Evolutionary conservation across 2,888 invertebrate species (phyloP), one percentile per base, ranked within the genome.

Genomic region (Fragum whitleyi): DNA sequence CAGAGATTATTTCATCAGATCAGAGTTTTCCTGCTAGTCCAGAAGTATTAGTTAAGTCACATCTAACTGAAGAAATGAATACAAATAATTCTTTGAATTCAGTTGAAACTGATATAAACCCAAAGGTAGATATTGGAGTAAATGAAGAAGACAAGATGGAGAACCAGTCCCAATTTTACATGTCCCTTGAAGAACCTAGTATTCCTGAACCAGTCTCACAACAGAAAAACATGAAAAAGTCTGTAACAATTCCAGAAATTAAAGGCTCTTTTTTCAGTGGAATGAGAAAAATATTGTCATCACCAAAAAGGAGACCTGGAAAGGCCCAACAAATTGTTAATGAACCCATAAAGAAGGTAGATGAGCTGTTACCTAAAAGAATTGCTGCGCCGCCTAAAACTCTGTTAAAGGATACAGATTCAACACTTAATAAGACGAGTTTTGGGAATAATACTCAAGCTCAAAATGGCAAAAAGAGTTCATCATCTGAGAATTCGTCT

Each of bases 111-210:
- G 23, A 26, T 19, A 16, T 42, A 2, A 65, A 23, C 36, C 23
- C 28, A 42, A 16, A 23, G 6, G 21, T 9, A 42, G 26, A 42
- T 16, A 65, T 2, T 26, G 65, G 3, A 21, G 26, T 0, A 65
- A 42, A 39, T 21, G 69, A 62, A n/a, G n/a, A 74, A 28, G 69
- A 68, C 32, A 83, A 85, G 14, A 77, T 77, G 78, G 90, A 87
- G 55, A 76, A 74, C 61, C 88, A 89, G 32, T 85, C 87, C 59
- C 88, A 86, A 71, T 90, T 90, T 70, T 81, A 90, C 77, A 76
- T 90, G 19, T 90, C 90, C 29, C 77, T 90, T 2, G 90, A 87
- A 42, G 82, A 78, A 70, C 74, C 78, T 21, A 77, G 85, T 16
- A 68, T 47, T 55, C 16, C 71, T 14, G 77, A 65, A 26, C 65